phyloP scores from a whole-genome alignment of 2,888 invertebrate species.

The Ypsolopha sequella region DNA sequence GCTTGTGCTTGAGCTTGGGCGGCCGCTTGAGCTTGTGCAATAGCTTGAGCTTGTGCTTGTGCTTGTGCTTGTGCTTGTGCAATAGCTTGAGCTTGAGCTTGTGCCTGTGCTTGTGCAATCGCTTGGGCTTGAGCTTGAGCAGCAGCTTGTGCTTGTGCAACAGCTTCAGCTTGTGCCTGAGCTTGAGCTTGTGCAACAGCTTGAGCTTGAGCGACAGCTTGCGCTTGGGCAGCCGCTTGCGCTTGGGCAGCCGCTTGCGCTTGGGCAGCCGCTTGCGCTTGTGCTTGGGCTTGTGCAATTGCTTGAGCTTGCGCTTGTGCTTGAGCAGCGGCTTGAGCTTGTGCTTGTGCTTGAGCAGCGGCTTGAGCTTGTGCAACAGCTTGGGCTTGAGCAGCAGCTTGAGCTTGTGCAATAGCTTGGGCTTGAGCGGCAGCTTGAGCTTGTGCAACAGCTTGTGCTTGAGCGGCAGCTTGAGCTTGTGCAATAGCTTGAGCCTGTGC shows the following conservation, averaged over 20 bases:
- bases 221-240: background rate
- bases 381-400: background rate
- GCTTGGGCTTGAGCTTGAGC: background rate
- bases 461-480: too few species aligned
- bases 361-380: background rate
- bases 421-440: too few species aligned
- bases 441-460: too few species aligned
- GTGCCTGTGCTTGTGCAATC: background rate
- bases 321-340: background rate
- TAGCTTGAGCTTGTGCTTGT: background rate
- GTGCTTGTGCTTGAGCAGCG: background rate
- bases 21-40: background rate
- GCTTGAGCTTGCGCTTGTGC: background rate
- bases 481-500: background rate
- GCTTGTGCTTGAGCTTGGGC: background rate
- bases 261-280: background rate
- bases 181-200: constrained; percentile 1
- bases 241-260: background rate
- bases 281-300: background rate
- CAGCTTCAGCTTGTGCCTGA: background rate
- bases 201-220: background rate
- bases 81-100: background rate
- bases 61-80: constrained; percentile 1
- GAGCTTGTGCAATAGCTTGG: background rate
- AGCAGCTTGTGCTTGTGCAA: background rate